Percentiles rank a stretch among this genome's conserved stretches.
phyloP scores from a whole-genome alignment of 2,797 vertebrate species.

The Pipistrellus nathusii region DNA sequence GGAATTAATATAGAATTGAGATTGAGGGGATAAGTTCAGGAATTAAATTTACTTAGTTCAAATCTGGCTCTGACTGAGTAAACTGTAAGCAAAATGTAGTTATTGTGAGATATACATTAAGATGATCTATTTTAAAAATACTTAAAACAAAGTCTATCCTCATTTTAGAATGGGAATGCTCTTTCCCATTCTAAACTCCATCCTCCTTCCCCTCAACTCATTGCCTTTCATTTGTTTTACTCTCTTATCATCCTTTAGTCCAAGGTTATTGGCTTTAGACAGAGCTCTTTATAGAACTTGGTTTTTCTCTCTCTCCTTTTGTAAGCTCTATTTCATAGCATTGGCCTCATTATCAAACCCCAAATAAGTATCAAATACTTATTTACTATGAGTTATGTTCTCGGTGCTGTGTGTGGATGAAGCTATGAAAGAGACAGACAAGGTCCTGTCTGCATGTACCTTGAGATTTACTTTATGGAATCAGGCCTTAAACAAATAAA shows the following conservation, averaged over 20 bases:
- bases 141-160: neutral
- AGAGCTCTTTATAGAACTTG: neutral
- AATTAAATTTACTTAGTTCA: slow-evolving; percentile 7
- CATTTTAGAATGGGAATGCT: neutral
- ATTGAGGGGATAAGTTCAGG: neutral
- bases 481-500: neutral
- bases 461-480: neutral
- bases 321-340: neutral
- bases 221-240: neutral
- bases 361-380: neutral
- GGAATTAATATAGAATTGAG: neutral
- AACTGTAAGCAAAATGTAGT: neutral
- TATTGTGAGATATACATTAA: neutral
- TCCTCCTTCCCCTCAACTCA: neutral
- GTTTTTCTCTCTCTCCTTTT: slow-evolving; percentile 7
- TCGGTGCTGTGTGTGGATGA: neutral
- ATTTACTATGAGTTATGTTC: neutral
- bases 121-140: neutral
- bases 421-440: neutral
- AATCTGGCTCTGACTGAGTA: neutral
- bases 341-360: neutral
- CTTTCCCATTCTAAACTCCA: neutral
- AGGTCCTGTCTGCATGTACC: neutral
- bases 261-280: neutral
- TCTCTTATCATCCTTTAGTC: neutral